Base-by-base conservation (phyloP, 2,113 vertebrate genomes). In the Upupa epops region DNA sequence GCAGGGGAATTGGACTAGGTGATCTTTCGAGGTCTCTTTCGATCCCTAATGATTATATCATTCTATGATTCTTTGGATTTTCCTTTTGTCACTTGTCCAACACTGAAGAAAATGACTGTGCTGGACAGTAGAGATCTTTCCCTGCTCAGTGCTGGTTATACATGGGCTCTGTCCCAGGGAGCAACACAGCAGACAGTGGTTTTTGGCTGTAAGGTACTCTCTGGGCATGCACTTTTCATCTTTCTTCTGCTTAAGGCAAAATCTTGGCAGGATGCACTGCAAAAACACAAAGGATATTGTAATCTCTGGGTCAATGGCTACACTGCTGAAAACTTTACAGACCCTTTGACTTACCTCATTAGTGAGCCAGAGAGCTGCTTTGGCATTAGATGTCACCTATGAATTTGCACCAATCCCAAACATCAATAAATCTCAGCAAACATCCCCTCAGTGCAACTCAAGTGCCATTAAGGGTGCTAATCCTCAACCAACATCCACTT, bases 251-350 rank as follows among this genome's bases (percentile, higher is more conserved):
- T 91, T 76, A 93, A 89, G 76, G 69, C 21, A 0, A 72, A 93
- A 86, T 42, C 86, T 94, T 96, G 92, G 90, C 93, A 96, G 77
- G 86, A 76, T 37, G 22, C 1, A 21, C 70, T 94, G 88, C 73
- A 90, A 96, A 90, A 96, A 94, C 75, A 95, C 95, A 93, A 93
- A 96, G 85, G 92, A 93, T 94, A 96, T 93, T 94, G 90, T 93
- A 93, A 93, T 76, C 66, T 91, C 22, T 21, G 92, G 89, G 95
- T 94, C 96, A 95, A 96, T 91, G 84, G 85, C 71, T 88, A 31
- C 2, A 6, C 74, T 88, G 89, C 77, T 88, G 86, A 96, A 94
- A 94, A 92, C 88, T 95, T 92, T 1, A 13, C 58, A 69, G 90
- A 94, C 83, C 78, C 76, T 90, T 94, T 92, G 74, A 92, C 87